Base-by-base conservation (phyloP, 2,888 invertebrate genomes). In the Caenorhabditis sp. region DNA sequence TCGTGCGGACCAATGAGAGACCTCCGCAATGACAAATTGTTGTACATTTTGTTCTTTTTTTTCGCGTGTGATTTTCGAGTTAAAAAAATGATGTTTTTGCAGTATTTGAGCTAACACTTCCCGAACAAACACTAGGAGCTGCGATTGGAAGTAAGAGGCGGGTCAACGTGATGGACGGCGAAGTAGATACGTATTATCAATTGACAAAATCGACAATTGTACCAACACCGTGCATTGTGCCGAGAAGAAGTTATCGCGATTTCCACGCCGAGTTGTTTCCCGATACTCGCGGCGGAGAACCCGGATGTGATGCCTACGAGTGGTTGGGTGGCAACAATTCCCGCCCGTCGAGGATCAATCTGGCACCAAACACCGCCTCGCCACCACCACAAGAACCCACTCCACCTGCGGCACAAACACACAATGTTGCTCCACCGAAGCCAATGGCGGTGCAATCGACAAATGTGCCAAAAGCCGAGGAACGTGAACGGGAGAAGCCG, bases 181-280 rank as follows among this genome's bases (percentile, higher is more conserved):
- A 97, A 89, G 96, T 97, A 4, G 95, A 95, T 89, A 90, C 95
- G 78, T 91, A 97, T 58, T 90, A 96, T 65, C 93, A 96, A 86
- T 90, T 97, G 66, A 93, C 94, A 4, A 93, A 94, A 66, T 92
- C 92, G 66, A 92, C 93, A 78, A 93, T 97, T 54, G 92, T 95
- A 86, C 95, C 96, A 21, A 93, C 95, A 77, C 95, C 94, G 90
- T 97, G 95, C 89, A 94, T 95, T 89, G 95, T 95, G 81, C 95
- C 95, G 14, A 91, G 95, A 86, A 94, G 94, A 91, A 93, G 93
- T 58, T 95, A 95, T 89, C 91, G 94, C 84, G 95, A 97, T 83
- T 97, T 95, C 88, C 96, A 97, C 89, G 92, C 93, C 2, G 97
- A 97, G 89, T 89, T 97, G 70, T 97, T 93, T 90, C 96, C 96